Base-by-base conservation (phyloP, 2,888 invertebrate genomes). In the Blera fallax region DNA sequence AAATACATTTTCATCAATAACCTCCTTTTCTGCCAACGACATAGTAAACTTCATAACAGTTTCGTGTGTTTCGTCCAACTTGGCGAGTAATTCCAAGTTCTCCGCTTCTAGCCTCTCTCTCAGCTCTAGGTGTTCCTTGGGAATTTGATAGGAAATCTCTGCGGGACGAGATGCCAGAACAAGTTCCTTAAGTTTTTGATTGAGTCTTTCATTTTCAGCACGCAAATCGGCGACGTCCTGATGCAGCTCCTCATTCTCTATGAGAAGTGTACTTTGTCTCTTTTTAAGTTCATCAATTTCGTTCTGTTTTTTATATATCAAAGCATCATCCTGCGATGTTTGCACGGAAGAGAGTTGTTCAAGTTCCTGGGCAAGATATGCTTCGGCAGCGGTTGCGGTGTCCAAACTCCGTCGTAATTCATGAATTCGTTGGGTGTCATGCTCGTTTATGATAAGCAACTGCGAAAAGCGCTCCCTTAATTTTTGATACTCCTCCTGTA, bases 341-440 rank as follows among this genome's bases (percentile, higher is more conserved):
- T 89, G 88, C 0, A 56, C 64, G 10, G 74, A 81, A 0, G 87
- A 87, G 0, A 90, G 50, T 2, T 90, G 90, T 3, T 92, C 92
- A 8, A 92, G 87, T 67, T 92, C 92, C 37, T 91, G 90, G 0
- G 89, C 87, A 0, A 92, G 85, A 84, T 90, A 92, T 0, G 87
- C 77, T 72, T 91, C 90, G 0, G 91, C 90, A 0, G 91, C 90
- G 7, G 87, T 77, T 0, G 91, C 89, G 0, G 91, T 92, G 14
- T 91, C 90, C 56, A 92, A 81, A 70, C 87, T 90, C 6, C 92
- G 89, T 74, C 90, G 90, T 0, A 92, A 85, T 4, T 92, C 91
- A 64, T 92, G 88, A n/a, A 92, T 91, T 21, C 89, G 88, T 60
- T 92, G 92, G 0, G 90, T 89, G 70, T 91, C 90, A 1, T 88